Evolutionary conservation across 2,113 vertebrate genomes (phyloP), one percentile per base, ranked within the genome.

Genomic region (Tetrax tetrax): DNA sequence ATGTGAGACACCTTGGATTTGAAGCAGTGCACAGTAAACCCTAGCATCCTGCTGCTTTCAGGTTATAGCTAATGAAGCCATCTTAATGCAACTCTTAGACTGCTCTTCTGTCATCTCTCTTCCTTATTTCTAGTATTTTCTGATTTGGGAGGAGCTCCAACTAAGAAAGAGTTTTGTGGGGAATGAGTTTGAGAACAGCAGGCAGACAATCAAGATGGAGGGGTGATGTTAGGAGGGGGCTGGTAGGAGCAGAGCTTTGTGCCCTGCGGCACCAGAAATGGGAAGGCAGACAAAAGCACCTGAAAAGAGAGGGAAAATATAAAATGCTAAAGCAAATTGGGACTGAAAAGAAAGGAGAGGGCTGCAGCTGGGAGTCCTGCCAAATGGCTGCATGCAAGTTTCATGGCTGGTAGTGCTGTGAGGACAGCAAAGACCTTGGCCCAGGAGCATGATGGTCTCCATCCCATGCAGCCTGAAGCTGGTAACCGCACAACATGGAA

Each of bases 21-120:
- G 28, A 41, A 33, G 27, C 13, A 43, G 57, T 3, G 4, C 0
- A 1, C 24, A 9, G 6, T 10, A 20, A 6, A 6, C 3, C 18
- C 35, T 27, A 18, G 19, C 22, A 65, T n/a, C 35, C 50, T 12
- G 9, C 54, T 72, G 50, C 61, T 68, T 6, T 0, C 37, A 43
- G 29, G 6, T 31, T 56, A 35, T 24, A 76, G 37, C 48, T 37
- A 45, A 41, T 0, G 0, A 38, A 51, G 19, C 35, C 27, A 35
- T 45, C 76, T 72, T 28, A 41, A 64, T 4, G 28, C 1, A 6
- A 37, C 29, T 76, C 54, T 59, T 48, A 60, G 25, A 12, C 21
- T 43, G 54, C 29, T 78, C 22, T 57, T 89, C 54, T 95, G 43
- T 13, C 21, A 28, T 37, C 51, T 48, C 17, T 59, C 13, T 65